These are phyloP conservation scores for Propsilocerus akamusi DNA, from an alignment of 1,140 invertebrate genomes.

Conservation along the genomic window DNA sequence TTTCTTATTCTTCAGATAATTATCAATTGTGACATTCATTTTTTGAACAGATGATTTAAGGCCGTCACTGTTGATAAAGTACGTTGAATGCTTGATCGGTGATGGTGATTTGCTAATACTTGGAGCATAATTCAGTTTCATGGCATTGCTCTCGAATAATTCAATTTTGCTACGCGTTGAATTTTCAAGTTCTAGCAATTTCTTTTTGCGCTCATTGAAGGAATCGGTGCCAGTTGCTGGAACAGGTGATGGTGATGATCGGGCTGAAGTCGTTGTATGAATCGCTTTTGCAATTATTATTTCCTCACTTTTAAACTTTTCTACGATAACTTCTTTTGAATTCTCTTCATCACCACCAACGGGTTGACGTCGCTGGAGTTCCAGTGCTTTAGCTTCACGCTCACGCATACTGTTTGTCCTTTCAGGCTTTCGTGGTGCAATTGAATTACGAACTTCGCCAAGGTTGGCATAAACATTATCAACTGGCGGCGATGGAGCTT, in stretches of 20 bases:
- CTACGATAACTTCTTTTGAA: not conserved
- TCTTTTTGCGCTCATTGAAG: not conserved
- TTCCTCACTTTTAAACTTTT: slow-evolving; percentile 10
- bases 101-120: not conserved
- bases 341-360: slow-evolving; percentile 22
- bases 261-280: slow-evolving; percentile 16
- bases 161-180: slow-evolving; percentile 5
- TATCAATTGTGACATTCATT: slow-evolving; percentile 23
- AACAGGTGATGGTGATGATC: slow-evolving; percentile 17
- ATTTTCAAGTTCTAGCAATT: slow-evolving; percentile 21
- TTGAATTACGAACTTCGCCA: slow-evolving; percentile 55
- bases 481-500: slow-evolving; percentile 21
- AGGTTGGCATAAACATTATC: slow-evolving; percentile 63
- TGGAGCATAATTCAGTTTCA: not conserved
- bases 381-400: slow-evolving; percentile 34
- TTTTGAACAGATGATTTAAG: slow-evolving; percentile 23
- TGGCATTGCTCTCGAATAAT: slow-evolving; percentile 1
- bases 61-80: slow-evolving; percentile 10
- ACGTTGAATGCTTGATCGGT: not conserved
- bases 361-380: slow-evolving; percentile 20
- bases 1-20: slow-evolving; percentile 21
- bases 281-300: slow-evolving; percentile 9
- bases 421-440: slow-evolving; percentile 59
- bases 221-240: slow-evolving; percentile 13
- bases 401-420: slow-evolving; percentile 66